phyloP scores from a whole-genome alignment of 2,113 vertebrate species.

The Etia nguti region DNA sequence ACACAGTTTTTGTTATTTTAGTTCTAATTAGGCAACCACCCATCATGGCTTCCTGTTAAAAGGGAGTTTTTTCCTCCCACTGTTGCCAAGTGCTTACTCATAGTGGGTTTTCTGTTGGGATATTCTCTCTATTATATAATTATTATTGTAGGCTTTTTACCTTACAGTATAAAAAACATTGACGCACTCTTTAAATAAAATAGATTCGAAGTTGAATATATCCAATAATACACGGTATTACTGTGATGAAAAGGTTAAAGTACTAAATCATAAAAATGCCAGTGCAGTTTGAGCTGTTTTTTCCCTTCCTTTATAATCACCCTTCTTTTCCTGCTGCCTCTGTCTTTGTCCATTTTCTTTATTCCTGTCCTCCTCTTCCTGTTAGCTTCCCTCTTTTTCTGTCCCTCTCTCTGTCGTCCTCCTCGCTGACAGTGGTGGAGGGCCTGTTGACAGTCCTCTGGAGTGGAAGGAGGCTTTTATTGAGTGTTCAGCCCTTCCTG shows the following conservation, averaged over 20 bases:
- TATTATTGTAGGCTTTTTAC: background rate
- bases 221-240: background rate
- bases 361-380: background rate
- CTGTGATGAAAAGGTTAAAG: background rate
- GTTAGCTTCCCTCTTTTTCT: background rate
- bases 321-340: background rate
- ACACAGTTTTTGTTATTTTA: background rate
- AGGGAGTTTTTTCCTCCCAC: background rate
- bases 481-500: constrained; percentile 49
- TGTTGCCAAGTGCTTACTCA: background rate
- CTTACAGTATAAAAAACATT: background rate
- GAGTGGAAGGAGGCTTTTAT: constrained; percentile 40
- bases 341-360: background rate
- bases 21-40: background rate
- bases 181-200: background rate
- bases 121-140: background rate
- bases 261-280: background rate
- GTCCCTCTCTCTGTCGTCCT: background rate
- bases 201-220: background rate
- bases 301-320: background rate
- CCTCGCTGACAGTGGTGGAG: background rate
- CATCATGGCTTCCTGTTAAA: background rate
- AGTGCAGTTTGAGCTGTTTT: background rate
- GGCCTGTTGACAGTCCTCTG: constrained; percentile 30
- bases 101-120: background rate